These are phyloP conservation scores for Pocillopora damicornis DNA, from an alignment of 64 coral and sea anemone species.

Conservation along the genomic window DNA sequence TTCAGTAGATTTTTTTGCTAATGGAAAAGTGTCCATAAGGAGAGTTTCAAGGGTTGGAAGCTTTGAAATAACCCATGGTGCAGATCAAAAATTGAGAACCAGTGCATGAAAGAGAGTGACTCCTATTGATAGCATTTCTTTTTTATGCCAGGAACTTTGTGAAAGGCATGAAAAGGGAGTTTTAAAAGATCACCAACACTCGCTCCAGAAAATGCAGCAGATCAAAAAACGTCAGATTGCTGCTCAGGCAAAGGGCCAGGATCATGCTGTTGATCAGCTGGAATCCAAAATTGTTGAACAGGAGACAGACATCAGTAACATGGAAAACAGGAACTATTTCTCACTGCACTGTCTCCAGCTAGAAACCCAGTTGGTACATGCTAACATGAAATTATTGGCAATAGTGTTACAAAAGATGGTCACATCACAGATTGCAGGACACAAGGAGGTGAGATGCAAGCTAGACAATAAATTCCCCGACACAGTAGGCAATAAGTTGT, in stretches of 20 bases:
- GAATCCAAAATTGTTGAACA: slow-evolving; percentile 97
- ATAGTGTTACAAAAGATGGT: slow-evolving; percentile 83
- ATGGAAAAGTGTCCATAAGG: background rate
- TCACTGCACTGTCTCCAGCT: slow-evolving; percentile 92
- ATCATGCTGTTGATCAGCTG: slow-evolving; percentile 75
- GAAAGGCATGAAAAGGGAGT: slow-evolving; percentile 96
- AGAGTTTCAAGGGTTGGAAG: background rate
- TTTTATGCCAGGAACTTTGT: slow-evolving; percentile 71
- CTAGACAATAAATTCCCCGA: background rate
- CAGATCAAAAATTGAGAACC: background rate
- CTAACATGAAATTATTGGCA: slow-evolving; percentile 86
- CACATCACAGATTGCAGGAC: slow-evolving; percentile 64
- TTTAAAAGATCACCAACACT: slow-evolving; percentile 95
- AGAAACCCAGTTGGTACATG: slow-evolving; percentile 91
- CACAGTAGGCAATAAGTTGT: no score
- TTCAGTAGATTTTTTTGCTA: no score
- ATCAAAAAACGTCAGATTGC: slow-evolving; percentile 97
- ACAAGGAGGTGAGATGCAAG: slow-evolving; percentile 60
- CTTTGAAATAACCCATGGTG: background rate
- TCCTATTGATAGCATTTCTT: background rate
- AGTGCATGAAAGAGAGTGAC: no score
- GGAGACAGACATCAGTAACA: slow-evolving; percentile 95
- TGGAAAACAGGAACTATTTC: slow-evolving; percentile 98
- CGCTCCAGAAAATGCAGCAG: slow-evolving; percentile 97
- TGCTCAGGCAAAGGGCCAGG: slow-evolving; percentile 92